Percentiles rank a stretch among this genome's conserved stretches.
Evolutionary conservation across 2,797 vertebrate species (phyloP).

Genomic region (Takifugu ocellatus): DNA sequence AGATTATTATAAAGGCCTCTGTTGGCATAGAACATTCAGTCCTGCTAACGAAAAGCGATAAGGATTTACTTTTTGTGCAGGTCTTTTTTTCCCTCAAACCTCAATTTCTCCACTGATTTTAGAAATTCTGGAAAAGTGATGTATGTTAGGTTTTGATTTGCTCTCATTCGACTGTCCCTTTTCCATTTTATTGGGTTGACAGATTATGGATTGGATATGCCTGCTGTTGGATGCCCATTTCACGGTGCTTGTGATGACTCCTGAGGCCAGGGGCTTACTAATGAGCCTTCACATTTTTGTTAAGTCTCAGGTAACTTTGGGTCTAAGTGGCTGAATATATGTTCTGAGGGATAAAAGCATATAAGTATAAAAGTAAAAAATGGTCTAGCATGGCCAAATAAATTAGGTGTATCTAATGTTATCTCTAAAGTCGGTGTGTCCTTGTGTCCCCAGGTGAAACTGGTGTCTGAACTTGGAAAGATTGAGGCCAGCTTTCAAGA

Average conservation of each 20-base stretch:
- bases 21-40: neutral
- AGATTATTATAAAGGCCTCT: neutral
- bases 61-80: no score
- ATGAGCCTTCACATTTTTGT: constrained; percentile 84
- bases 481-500: constrained; percentile 87
- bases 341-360: neutral
- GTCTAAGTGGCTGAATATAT: neutral
- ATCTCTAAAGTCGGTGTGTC: neutral
- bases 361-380: no score
- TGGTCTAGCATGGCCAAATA: neutral
- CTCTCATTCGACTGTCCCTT: no score
- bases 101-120: neutral
- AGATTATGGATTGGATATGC: constrained; percentile 97
- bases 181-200: no score
- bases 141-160: neutral
- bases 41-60: no score
- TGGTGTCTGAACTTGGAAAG: constrained; percentile 91
- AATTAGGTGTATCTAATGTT: neutral
- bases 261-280: constrained; percentile 85
- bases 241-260: constrained; percentile 88
- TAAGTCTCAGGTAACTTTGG: constrained; percentile 81
- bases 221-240: constrained; percentile 93
- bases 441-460: constrained; percentile 75
- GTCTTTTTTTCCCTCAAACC: no score
- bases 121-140: neutral